Base-by-base conservation (phyloP, 1,140 invertebrate genomes). In the Tetranychus cinnabarinus region DNA sequence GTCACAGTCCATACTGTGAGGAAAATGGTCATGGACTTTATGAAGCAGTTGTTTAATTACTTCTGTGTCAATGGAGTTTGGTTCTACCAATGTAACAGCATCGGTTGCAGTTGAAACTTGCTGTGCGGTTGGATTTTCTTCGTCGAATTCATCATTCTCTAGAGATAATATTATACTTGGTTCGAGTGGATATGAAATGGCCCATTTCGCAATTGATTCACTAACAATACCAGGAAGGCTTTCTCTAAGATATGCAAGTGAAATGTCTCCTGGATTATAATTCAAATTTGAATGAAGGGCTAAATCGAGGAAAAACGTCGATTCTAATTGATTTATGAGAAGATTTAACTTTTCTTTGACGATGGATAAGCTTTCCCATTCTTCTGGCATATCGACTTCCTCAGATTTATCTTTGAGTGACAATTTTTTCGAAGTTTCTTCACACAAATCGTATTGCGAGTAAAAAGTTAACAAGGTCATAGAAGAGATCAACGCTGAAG, bases 271-370 rank as follows among this genome's bases (percentile, higher is more conserved):
- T 48, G 77, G 72, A 15, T 12, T 33, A 54, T 59, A 35, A 15
- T 36, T n/a, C 1, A 34, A 13, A 61, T 63, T 61, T 3, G 54
- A 62, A n/a, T 64, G 64, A 8, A 77, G 64, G n/a, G 77, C 65
- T 56, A 70, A 69, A 66, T 81, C 81, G 5, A 95, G 72, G 57
- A 86, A 76, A 5, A 86, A 79, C 46, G 91, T 78, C 72, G 92
- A 88, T 70, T 93, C 88, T 61, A 93, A 75, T 74, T 90, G 89
- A 62, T 82, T 84, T 33, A 87, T 83, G 8, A 92, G 72, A 37
- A 88, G 70, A 33, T 82, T 83, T 83, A 89, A 92, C 69, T 84
- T 79, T 61, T 86, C 83, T 65, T 82, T 80, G 69, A 92, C 88
- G 63, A 83, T 79, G 15, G 85, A 84, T 31, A 91, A 76, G 61